phyloP scores from a whole-genome alignment of 1,140 invertebrate species.

The Idris sp. region DNA sequence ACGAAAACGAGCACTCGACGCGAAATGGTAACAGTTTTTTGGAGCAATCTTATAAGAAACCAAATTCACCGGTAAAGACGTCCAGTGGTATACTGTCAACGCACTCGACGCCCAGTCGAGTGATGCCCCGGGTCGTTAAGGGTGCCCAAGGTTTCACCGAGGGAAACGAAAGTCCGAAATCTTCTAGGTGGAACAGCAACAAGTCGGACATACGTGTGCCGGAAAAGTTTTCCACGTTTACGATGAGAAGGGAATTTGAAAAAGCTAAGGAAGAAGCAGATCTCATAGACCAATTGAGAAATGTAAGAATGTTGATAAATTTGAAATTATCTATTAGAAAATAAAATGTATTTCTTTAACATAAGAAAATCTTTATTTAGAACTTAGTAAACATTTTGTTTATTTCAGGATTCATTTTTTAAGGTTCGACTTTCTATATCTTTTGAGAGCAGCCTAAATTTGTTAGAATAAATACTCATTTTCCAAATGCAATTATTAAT shows the following conservation, averaged over 20 bases:
- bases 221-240: conserved; percentile 89
- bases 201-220: conserved; percentile 76
- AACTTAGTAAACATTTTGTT: conserved; percentile 20
- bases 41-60: conserved; percentile 83
- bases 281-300: conserved; percentile 89
- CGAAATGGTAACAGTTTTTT: conserved; percentile 69
- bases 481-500: conserved; percentile 1
- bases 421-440: conserved; percentile 29
- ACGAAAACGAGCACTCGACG: conserved; percentile 65
- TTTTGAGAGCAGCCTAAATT: conserved; percentile 23
- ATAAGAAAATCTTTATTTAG: no score
- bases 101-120: conserved; percentile 69
- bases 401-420: conserved; percentile 29
- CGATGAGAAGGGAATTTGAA: conserved; percentile 93
- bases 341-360: no score
- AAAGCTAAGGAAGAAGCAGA: conserved; percentile 93
- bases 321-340: no score
- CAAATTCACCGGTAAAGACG: conserved; percentile 84
- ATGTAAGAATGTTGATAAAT: conserved; percentile 80
- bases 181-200: conserved; percentile 82
- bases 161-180: conserved; percentile 77
- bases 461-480: conserved; percentile 29
- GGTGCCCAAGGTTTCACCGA: conserved; percentile 80
- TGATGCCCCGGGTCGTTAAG: conserved; percentile 79
- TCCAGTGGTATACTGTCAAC: conserved; percentile 72